Base-by-base conservation (phyloP, 2,888 invertebrate genomes). In the Drosophila imparisetae region DNA sequence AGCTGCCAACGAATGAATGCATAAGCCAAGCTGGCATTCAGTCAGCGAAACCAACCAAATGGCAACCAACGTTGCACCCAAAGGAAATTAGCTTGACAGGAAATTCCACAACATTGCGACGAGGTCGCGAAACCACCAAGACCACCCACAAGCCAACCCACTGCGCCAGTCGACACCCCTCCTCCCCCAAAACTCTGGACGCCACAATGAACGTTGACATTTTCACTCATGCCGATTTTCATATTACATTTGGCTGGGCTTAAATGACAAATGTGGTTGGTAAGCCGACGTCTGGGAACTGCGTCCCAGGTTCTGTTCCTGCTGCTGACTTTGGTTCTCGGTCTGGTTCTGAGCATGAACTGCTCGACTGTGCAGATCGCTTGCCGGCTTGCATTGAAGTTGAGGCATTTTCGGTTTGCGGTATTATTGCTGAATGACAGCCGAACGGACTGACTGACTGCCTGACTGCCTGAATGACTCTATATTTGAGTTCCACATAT, bases 71-170 rank as follows among this genome's bases (percentile, higher is more conserved):
- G 77, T 62, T 74, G 82, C 81, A 81, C 90, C 90, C 90, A 83
- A 90, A 90, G 90, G 90, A 89, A 90, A 90, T 90, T 90, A 90
- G 90, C 89, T 89, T 90, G 87, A 90, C 90, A 90, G 89, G 86
- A 90, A 87, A 90, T 89, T 84, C 87, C 90, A 87, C 89, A 90
- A 84, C 83, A 79, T 65, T 66, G 75, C 73, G 75, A 72, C 66
- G 66, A 59, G 72, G 75, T 74, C 74, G 62, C 68, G 77, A 61
- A 66, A 54, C 74, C 81, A 81, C 63, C 42, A 63, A 50, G 50
- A 65, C 42, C 71, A 70, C 48, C 59, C 64, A 48, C 52, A 45
- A 45, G 4, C 8, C 57, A 64, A 21, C 27, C 62, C 61, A 18
- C 24, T 45, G 45, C 42, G 18, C 55, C 70, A 49, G 52, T 15